Base-by-base conservation (phyloP, 2,797 vertebrate species). In the Triplophysa bombifrons region DNA sequence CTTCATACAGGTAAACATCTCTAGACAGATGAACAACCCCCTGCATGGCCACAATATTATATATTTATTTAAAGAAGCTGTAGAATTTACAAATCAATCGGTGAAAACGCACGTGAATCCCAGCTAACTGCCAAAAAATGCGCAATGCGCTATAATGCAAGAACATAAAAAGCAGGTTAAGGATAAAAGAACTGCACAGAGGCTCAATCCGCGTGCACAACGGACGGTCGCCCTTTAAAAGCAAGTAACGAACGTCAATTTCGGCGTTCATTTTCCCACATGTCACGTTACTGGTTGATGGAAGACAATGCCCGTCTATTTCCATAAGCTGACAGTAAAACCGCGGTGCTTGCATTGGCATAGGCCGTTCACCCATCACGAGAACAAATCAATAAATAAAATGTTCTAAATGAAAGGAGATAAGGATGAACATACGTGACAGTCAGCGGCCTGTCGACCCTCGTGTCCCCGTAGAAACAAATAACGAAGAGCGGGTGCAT, bases 401-500 rank as follows among this genome's bases (percentile, higher is more conserved):
- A 20, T 20, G 8, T n/a, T n/a, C 87, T 71, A 50, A 80, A 71
- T 55, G 72, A 22, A 69, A 61, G 55, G 53, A 72, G 10, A 74
- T 20, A 81, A 74, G 56, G 50, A 65, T 50, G 75, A 66, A 72
- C 82, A 88, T 91, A 93, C 92, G 87, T 89, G 79, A 46, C 71
- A 82, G 86, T 94, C 91, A 93, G 88, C 91, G 91, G 87, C 84
- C 88, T 76, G 91, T 90, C 48, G 88, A 90, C 78, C 86, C 87
- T 85, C 87, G 89, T 79, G 89, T 92, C 89, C 91, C 79, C 86
- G 89, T 80, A 82, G 80, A 85, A 87, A 83, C 84, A 85, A 81
- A 78, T 69, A 78, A 82, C 50, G 88, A 86, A 84, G 89, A 90
- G 88, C 91, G 90, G 34, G 86, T 88, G 85, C 90, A 87, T 85